Conservation (phyloP, 2,113 vertebrate genomes). For the Cynopterus brachyotis region DNA sequence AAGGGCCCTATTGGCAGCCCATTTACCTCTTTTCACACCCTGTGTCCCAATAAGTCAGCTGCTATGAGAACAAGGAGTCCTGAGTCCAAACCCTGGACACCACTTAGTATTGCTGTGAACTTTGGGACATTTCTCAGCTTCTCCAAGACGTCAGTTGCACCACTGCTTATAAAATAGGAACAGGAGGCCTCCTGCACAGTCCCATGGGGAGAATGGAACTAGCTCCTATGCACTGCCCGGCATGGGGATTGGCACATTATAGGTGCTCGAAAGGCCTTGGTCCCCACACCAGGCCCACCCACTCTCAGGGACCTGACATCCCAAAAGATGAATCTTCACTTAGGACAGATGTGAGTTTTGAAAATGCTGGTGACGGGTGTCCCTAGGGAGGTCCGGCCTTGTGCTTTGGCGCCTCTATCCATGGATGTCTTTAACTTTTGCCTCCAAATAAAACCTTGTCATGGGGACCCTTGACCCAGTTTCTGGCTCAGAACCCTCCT, state of each 20-base stretch:
- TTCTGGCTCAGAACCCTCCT: slow-evolving; percentile 17
- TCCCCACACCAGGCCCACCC: background rate
- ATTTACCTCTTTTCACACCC: background rate
- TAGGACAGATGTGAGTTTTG: background rate
- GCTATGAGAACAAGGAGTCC: background rate
- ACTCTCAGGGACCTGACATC: background rate
- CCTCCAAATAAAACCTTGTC: background rate
- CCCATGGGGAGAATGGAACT: fast-evolving
- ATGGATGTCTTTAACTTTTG: background rate
- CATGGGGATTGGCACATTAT: fast-evolving
- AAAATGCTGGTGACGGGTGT: background rate
- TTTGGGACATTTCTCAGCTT: background rate
- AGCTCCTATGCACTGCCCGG: fast-evolving
- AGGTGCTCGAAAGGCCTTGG: fast-evolving
- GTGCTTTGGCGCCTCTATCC: too few species aligned
- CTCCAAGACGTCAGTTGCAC: fast-evolving
- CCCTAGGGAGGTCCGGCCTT: fast-evolving
- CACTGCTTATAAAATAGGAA: background rate
- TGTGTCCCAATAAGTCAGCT: fast-evolving
- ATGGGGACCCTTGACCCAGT: background rate
- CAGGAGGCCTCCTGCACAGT: fast-evolving
- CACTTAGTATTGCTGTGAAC: too few species aligned
- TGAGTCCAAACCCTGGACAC: background rate
- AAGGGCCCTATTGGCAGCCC: too few species aligned
- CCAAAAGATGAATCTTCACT: background rate